Evolutionary conservation across 2,113 vertebrate genomes (phyloP).

Genomic region (Passer domesticus): DNA sequence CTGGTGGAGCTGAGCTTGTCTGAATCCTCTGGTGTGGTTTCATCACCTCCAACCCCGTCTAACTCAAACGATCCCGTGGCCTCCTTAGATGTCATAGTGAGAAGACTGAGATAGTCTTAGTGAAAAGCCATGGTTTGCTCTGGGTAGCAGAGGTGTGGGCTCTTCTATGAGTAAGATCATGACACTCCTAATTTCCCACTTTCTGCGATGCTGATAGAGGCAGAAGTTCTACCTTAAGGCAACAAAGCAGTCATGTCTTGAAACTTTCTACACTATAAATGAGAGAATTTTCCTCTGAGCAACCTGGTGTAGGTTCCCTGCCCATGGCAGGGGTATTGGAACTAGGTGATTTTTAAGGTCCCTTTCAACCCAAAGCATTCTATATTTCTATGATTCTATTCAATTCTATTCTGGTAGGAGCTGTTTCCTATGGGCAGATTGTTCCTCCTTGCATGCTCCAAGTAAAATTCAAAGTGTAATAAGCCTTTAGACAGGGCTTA

Average conservation of each 20-base stretch:
- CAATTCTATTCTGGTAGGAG: not conserved
- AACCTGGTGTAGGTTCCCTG: not conserved
- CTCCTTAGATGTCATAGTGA: not conserved
- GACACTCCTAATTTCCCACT: not conserved
- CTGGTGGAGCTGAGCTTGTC: not conserved
- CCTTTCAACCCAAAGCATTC: not conserved
- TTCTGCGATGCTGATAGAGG: not conserved
- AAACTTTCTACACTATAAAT: not conserved
- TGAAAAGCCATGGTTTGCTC: not conserved
- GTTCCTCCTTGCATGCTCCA: not conserved
- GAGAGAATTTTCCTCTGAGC: not conserved
- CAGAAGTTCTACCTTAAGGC: not conserved
- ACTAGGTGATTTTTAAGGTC: not conserved
- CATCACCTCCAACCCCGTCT: fast-evolving
- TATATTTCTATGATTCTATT: not conserved
- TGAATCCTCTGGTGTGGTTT: not conserved
- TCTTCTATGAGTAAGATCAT: not conserved
- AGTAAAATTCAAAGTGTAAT: not conserved
- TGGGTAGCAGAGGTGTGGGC: not conserved
- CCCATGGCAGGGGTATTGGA: not conserved
- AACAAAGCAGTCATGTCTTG: not conserved
- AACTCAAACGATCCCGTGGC: not conserved
- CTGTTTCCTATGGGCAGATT: not conserved
- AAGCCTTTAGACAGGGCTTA: not conserved
- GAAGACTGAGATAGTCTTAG: not conserved